Conservation (phyloP, 2,888 invertebrate genomes). For the Macrophya alboannulata region DNA sequence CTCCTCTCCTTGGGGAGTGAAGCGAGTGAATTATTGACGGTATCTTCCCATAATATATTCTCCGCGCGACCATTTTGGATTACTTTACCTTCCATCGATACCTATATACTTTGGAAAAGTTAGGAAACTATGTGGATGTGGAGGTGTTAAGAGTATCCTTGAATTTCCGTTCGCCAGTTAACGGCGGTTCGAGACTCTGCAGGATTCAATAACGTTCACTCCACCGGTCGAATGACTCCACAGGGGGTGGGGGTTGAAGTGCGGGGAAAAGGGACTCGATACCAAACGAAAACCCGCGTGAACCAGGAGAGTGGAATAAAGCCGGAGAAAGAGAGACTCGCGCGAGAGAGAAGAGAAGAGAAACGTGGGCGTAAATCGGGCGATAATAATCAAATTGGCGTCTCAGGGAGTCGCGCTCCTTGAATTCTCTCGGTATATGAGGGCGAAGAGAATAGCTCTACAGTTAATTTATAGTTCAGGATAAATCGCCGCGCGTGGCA, state of each 20-base stretch:
- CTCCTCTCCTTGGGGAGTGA: background rate
- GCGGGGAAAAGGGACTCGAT: conserved; percentile 33
- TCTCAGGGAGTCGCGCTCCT: conserved; percentile 29
- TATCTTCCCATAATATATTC: conserved; percentile 26
- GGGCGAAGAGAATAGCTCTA: conserved; percentile 22
- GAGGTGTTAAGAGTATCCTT: conserved; percentile 34
- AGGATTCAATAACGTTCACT: conserved; percentile 46
- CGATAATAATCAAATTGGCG: conserved; percentile 54
- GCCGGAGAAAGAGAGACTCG: conserved; percentile 52
- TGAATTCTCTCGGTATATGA: conserved; percentile 34
- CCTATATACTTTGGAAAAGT: background rate
- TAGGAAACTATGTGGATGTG: background rate
- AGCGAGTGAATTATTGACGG: conserved; percentile 8
- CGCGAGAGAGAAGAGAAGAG: conserved; percentile 45
- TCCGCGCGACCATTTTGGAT: background rate
- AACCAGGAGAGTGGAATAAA: conserved; percentile 38
- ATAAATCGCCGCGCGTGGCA: conserved; percentile 37
- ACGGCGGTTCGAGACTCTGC: conserved; percentile 12
- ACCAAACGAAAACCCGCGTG: conserved; percentile 47
- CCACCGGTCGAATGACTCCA: conserved; percentile 34
- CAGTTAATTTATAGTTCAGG: conserved; percentile 46
- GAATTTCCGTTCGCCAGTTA: conserved; percentile 47
- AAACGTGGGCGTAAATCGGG: conserved; percentile 40
- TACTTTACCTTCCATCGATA: background rate
- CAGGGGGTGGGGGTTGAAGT: conserved; percentile 23